Base-by-base conservation (phyloP, 2,888 invertebrate species). In the Nudaria mundana region DNA sequence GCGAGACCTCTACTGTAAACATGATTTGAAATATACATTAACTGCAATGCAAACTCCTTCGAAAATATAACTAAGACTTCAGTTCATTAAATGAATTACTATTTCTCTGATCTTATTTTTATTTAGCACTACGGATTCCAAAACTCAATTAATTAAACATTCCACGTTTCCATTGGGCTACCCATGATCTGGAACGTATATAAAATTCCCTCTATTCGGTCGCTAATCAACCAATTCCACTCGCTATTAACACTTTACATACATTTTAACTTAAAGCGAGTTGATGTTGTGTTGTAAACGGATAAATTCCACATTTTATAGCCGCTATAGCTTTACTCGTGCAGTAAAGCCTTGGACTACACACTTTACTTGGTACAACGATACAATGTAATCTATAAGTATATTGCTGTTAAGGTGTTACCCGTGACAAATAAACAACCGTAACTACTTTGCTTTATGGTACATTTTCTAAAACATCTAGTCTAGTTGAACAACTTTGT, bases 221-320 rank as follows among this genome's bases (percentile, higher is more conserved):
- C 23, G 6, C 5, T 33, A 23, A 26, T 28, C 28, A 38, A 11
- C 15, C n/a, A 30, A 15, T 14, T 25, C 10, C 6, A 29, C n/a
- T 8, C 15, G 12, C 28, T 18, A 24, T 39, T 39, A 18, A 33
- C 32, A 29, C 32, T 7, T 31, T 10, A 30, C 10, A 8, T 30
- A 20, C 13, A 14, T 33, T 33, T 29, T 8, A 23, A 29, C 4
- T 2, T 11, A 14, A 30, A 20, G 28, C 28, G 34, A 26, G 4
- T 10, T 7, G 23, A 13, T 15, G 18, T 11, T 15, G 7, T 29
- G 18, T 34, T 10, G 18, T 39, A 22, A 18, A 23, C 16, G 22
- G 13, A 29, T 23, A 10, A 33, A 13, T 33, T 23, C 16, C 28
- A 28, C 22, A 28, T 33, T 33, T 39, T 39, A 39, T 23, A 20